Base-by-base conservation (phyloP, 1,140 invertebrate species). In the Samia ricini region DNA sequence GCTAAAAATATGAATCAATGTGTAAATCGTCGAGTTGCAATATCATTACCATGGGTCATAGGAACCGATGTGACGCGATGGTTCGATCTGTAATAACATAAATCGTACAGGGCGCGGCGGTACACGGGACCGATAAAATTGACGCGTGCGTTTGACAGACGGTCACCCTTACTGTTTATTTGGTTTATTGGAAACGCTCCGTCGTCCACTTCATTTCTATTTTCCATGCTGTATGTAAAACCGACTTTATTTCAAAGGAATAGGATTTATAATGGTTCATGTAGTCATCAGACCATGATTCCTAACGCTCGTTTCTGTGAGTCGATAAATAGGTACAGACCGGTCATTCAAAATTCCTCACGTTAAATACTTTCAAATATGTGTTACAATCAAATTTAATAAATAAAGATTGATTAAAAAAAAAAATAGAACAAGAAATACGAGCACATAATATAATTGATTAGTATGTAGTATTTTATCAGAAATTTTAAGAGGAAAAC, bases 141-240 rank as follows among this genome's bases (percentile, higher is more conserved):
- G 76, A 76, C 79, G 83, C 76, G 81, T 85, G 81, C 66, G 62
- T 60, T 48, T 81, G 81, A 79, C 76, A 70, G 64, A 59, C 36
- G 36, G 57, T 21, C 69, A 24, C 69, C 69, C 66, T 62, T 26
- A 12, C 42, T 68, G 66, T 79, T 74, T 66, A 68, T 66, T 63
- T 64, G 67, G 63, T 69, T 75, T 69, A 72, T 69, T 69, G 69
- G 61, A 66, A 49, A 22, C 42, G 22, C 51, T 23, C 20, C 12
- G 4, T 15, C 33, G 33, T 18, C 33, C 26, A 33, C 56, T 36
- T 21, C 56, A 42, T 42, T 42, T 42, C 33, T 42, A 42, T 42
- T 21, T 20, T 3, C 6, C 12, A 8, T 23, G 3, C 2, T 52
- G 0, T 4, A 6, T 10, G 2, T 21, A 21, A 52, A 20, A 52